phyloP scores from a whole-genome alignment of 2,797 vertebrate species.

The Gymnopithys bicolor region DNA sequence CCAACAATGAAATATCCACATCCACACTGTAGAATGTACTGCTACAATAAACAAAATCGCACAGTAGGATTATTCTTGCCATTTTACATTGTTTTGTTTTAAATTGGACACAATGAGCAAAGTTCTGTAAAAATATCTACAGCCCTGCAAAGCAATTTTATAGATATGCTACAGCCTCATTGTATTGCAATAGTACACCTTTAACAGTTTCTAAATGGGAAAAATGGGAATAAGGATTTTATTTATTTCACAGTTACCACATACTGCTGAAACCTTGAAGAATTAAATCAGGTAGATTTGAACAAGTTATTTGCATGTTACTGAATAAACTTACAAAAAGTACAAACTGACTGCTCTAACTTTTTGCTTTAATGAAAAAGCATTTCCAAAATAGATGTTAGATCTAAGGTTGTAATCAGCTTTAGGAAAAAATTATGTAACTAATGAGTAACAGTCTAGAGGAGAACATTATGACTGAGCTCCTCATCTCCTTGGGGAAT shows the following conservation, averaged over 20 bases:
- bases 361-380: background rate
- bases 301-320: background rate
- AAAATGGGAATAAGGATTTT: background rate
- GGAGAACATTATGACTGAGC: background rate
- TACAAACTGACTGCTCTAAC: background rate
- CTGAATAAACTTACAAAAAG: background rate
- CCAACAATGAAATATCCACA: background rate
- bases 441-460: background rate
- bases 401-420: background rate
- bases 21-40: background rate
- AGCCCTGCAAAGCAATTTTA: background rate
- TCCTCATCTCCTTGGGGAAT: background rate
- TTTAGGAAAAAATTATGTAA: background rate
- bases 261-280: background rate
- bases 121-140: background rate
- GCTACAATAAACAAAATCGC: background rate
- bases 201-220: background rate
- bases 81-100: background rate
- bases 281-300: background rate
- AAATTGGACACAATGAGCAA: background rate
- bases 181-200: background rate
- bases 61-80: background rate
- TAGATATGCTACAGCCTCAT: background rate
- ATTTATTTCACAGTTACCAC: background rate
- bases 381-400: background rate